Conservation (phyloP, 2,113 vertebrate genomes). For the Muntiacus reevesi region DNA sequence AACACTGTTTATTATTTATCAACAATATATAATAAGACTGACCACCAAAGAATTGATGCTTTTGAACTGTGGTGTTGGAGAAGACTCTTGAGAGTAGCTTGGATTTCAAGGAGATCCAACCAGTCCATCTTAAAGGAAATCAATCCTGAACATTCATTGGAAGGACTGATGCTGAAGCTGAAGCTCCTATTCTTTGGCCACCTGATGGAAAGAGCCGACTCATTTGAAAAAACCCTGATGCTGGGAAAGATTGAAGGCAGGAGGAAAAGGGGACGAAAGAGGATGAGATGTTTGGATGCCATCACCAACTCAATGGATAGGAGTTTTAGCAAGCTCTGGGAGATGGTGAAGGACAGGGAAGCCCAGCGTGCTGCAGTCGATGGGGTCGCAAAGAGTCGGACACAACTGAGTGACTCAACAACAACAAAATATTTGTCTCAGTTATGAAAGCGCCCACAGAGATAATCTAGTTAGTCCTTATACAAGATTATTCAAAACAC, state of each 20-base stretch:
- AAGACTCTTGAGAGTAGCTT: background rate
- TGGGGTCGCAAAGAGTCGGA: background rate
- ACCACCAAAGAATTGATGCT: background rate
- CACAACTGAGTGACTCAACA: background rate
- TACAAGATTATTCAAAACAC: background rate
- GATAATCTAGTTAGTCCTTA: background rate
- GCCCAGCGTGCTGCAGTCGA: background rate
- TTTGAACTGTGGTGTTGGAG: background rate
- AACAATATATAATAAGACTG: background rate
- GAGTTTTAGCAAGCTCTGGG: background rate
- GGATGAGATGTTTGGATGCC: background rate
- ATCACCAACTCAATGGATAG: background rate
- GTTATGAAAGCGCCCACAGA: background rate
- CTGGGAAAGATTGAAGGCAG: background rate
- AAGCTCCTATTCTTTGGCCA: background rate
- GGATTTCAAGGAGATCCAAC: background rate
- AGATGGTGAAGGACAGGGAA: background rate
- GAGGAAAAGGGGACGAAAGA: background rate
- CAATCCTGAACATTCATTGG: background rate
- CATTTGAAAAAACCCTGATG: background rate
- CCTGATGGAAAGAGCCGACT: background rate
- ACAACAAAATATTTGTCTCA: background rate
- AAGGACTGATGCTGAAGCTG: background rate
- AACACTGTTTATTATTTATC: background rate
- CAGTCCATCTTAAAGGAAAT: background rate